Evolutionary conservation across 2,113 vertebrate species (phyloP).

Genomic region (Ptilonorhynchus violaceus): DNA sequence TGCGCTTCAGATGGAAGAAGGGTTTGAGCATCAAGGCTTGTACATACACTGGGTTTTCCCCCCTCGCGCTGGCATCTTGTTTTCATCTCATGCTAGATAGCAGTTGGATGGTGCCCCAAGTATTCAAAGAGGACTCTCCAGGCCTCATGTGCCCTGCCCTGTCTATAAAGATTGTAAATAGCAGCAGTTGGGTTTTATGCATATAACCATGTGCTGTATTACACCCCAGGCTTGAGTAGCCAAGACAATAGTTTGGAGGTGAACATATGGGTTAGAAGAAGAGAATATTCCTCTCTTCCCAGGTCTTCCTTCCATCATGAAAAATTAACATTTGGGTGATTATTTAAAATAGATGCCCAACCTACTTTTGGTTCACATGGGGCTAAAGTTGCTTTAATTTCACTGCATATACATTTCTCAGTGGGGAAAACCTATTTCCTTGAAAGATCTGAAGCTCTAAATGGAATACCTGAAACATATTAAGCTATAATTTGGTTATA

Average conservation of each 20-base stretch:
- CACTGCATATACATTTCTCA: slow-evolving; percentile 34
- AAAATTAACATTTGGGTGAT: slow-evolving; percentile 44
- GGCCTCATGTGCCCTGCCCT: background rate
- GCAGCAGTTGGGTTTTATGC: background rate
- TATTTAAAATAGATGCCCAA: slow-evolving; percentile 62
- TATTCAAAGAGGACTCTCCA: background rate
- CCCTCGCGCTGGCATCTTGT: background rate
- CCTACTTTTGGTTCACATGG: slow-evolving; percentile 49
- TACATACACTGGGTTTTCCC: background rate
- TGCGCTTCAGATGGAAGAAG: background rate
- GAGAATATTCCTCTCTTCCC: background rate
- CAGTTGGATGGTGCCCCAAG: background rate
- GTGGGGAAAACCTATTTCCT: slow-evolving; percentile 51
- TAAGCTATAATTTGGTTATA: slow-evolving; percentile 24
- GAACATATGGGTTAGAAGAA: background rate
- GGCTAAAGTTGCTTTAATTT: slow-evolving; percentile 35
- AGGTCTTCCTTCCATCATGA: background rate
- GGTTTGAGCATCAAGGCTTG: background rate
- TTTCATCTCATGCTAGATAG: background rate
- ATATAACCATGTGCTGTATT: background rate
- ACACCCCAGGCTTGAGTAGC: background rate
- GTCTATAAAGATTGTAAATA: background rate
- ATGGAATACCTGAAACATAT: slow-evolving; percentile 33
- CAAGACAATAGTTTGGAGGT: background rate
- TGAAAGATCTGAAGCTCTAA: slow-evolving; percentile 42